These are phyloP conservation scores for Philopotamus ludificatus DNA, from an alignment of 1,140 invertebrate species.

Conservation along the genomic window DNA sequence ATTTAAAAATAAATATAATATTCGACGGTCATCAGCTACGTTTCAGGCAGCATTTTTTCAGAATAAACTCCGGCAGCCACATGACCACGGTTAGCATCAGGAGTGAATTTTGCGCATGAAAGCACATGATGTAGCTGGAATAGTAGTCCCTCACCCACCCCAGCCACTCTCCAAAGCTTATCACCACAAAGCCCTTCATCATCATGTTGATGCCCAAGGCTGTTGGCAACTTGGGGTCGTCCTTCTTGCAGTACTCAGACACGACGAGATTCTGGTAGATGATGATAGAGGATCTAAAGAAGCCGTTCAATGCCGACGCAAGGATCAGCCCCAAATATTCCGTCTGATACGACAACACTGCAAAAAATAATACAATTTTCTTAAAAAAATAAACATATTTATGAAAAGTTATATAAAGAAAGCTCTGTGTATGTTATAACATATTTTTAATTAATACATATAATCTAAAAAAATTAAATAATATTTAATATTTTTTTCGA, in stretches of 20 bases:
- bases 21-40: too few species aligned
- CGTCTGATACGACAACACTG: slow-evolving; percentile 58
- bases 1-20: background rate
- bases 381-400: too few species aligned
- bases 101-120: slow-evolving; percentile 62
- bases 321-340: slow-evolving; percentile 49
- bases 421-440: too few species aligned
- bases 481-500: too few species aligned
- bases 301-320: slow-evolving; percentile 60
- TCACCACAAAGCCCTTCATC: slow-evolving; percentile 66
- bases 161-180: slow-evolving; percentile 64
- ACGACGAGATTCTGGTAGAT: slow-evolving; percentile 70
- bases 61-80: slow-evolving; percentile 62
- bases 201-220: slow-evolving; percentile 74
- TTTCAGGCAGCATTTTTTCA: slow-evolving; percentile 40
- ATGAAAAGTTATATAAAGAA: too few species aligned
- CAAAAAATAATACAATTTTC: slow-evolving; percentile 43
- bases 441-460: too few species aligned
- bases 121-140: slow-evolving; percentile 60
- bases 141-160: slow-evolving; percentile 67
- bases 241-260: slow-evolving; percentile 62
- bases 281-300: slow-evolving; percentile 64
- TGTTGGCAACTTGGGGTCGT: slow-evolving; percentile 59
- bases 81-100: slow-evolving; percentile 57
- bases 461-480: too few species aligned